Evolutionary conservation across 2,888 invertebrate genomes (phyloP).

Genomic region (Drosophila mettleri): DNA sequence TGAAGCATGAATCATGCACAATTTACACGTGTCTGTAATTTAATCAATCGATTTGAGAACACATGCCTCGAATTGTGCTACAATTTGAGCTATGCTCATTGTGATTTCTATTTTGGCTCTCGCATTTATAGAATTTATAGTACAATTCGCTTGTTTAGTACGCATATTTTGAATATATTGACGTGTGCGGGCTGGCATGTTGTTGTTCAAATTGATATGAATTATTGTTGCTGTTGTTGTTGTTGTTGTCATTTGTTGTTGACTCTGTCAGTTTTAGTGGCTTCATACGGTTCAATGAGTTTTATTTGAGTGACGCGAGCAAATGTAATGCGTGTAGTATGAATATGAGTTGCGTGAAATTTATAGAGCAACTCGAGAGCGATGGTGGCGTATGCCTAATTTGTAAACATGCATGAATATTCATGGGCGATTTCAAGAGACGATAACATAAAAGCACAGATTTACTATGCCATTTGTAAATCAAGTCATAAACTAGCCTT

Average conservation of each 20-base stretch:
- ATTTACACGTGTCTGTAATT: conserved; percentile 4
- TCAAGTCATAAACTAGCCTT: neutral
- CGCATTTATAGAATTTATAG: conserved; percentile 51
- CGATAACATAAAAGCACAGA: neutral
- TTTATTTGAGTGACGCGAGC: conserved; percentile 41
- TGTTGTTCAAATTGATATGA: conserved; percentile 26
- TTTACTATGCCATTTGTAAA: conserved; percentile 1
- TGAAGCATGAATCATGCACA: neutral
- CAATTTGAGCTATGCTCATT: conserved; percentile 24
- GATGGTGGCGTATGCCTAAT: conserved; percentile 13
- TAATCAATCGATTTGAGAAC: conserved; percentile 15
- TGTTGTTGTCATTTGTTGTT: conserved; percentile 21
- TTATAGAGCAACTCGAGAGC: neutral
- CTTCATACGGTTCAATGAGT: conserved; percentile 69
- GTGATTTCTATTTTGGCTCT: conserved; percentile 29
- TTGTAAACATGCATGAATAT: conserved; percentile 24
- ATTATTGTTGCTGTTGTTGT: conserved; percentile 14
- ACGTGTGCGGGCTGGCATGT: conserved; percentile 56
- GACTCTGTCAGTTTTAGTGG: conserved; percentile 68
- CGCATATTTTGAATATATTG: conserved; percentile 62
- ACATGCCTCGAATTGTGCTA: conserved; percentile 18
- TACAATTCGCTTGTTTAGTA: conserved; percentile 47
- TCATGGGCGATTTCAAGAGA: conserved; percentile 12
- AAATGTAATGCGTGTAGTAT: conserved; percentile 30
- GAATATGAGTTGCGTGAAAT: conserved; percentile 24